Evolutionary conservation across 2,888 invertebrate species (phyloP).

Genomic region (Ferrisia virgata): DNA sequence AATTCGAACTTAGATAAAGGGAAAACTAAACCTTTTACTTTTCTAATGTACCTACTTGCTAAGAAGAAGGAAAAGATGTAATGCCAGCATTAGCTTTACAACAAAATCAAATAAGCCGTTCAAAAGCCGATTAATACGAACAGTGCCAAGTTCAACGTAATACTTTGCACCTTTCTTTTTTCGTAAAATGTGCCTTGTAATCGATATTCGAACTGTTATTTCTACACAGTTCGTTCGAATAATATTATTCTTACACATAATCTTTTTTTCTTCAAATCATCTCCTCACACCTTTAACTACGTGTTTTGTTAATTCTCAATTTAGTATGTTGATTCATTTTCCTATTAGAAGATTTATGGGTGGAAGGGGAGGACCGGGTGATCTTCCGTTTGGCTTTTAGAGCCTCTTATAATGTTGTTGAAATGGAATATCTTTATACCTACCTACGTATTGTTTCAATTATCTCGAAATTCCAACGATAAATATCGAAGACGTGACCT

Average conservation of each 20-base stretch:
- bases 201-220: background rate
- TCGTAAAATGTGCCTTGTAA: background rate
- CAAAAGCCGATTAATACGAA: background rate
- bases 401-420: background rate
- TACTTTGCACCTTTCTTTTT: background rate
- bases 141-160: background rate
- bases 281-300: background rate
- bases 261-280: background rate
- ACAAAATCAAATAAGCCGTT: background rate
- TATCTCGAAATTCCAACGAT: too few species aligned
- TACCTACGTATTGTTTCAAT: too few species aligned
- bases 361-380: too few species aligned
- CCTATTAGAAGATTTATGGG: too few species aligned
- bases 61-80: background rate
- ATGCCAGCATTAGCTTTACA: background rate
- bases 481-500: background rate
- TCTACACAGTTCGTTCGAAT: too few species aligned
- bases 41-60: background rate
- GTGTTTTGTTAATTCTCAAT: background rate
- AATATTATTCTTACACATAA: background rate
- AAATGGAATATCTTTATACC: too few species aligned
- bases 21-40: too few species aligned
- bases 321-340: too few species aligned
- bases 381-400: too few species aligned
- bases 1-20: too few species aligned